A percentile compares a stretch with the other conserved stretches of the same genome.
Conservation (phyloP, 2,888 invertebrate species). For the Leptothorax acervorum region DNA sequence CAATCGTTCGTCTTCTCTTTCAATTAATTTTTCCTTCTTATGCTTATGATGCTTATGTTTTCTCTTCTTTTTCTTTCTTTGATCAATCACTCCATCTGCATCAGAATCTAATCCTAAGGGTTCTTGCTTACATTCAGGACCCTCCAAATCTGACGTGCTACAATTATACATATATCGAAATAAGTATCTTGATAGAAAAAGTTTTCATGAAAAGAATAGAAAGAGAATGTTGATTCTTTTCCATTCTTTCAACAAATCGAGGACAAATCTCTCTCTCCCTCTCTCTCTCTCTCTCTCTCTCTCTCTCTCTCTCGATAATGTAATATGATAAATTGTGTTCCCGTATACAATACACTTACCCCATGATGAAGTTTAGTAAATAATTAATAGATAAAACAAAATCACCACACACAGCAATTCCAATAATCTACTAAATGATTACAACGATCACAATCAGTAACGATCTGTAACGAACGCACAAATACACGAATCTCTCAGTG, state of each 20-base stretch:
- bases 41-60: conserved; percentile 84
- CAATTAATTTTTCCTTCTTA: conserved; percentile 82
- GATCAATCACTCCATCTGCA: conserved; percentile 78
- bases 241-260: neutral
- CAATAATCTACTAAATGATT: conserved; percentile 2
- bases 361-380: conserved; percentile 69
- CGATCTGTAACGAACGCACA: conserved; percentile 44
- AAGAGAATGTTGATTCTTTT: neutral
- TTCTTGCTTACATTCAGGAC: conserved; percentile 78
- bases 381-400: conserved; percentile 65
- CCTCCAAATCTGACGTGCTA: conserved; percentile 83
- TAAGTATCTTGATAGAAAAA: neutral
- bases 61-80: conserved; percentile 83
- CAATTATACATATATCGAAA: conserved; percentile 39
- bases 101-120: conserved; percentile 78
- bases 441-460: neutral
- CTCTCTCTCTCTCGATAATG: neutral
- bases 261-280: neutral
- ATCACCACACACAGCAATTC: conserved; percentile 68
- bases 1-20: conserved; percentile 76
- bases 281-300: neutral
- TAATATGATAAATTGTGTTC: neutral
- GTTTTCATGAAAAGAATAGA: neutral
- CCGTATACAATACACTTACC: conserved; percentile 63
- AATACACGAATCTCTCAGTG: conserved; percentile 64